These are phyloP conservation scores for Oplegnathus fasciatus DNA, from an alignment of 2,113 vertebrate genomes.

Conservation along the genomic window DNA sequence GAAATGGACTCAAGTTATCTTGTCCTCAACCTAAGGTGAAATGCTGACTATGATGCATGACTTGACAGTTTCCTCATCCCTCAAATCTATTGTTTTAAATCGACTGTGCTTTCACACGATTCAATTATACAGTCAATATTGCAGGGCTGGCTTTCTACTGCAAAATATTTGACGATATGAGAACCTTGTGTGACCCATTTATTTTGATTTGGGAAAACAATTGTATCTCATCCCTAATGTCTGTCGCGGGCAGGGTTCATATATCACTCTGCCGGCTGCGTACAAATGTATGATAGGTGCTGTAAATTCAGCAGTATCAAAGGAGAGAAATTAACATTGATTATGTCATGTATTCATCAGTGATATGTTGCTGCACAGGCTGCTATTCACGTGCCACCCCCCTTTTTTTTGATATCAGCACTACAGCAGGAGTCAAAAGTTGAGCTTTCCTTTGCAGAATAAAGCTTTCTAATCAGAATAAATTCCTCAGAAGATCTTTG, in stretches of 20 bases:
- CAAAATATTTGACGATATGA: slow-evolving; percentile 85
- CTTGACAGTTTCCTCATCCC: slow-evolving; percentile 79
- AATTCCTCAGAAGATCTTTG: slow-evolving; percentile 57
- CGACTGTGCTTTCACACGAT: slow-evolving; percentile 84
- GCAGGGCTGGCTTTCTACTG: slow-evolving; percentile 83
- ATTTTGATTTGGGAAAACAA: slow-evolving; percentile 87
- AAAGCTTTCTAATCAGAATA: slow-evolving; percentile 58
- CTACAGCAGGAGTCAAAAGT: slow-evolving; percentile 37
- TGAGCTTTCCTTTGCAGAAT: slow-evolving; percentile 29
- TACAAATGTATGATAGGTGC: slow-evolving; percentile 46
- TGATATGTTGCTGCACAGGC: slow-evolving; percentile 14
- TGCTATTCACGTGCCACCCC: slow-evolving; percentile 1
- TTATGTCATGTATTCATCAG: slow-evolving; percentile 69
- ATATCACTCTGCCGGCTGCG: slow-evolving; percentile 70
- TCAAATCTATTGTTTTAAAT: slow-evolving; percentile 91
- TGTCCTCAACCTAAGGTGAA: slow-evolving; percentile 66
- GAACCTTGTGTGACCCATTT: slow-evolving; percentile 87
- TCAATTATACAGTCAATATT: slow-evolving; percentile 90
- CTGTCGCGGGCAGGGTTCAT: slow-evolving; percentile 75
- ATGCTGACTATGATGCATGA: slow-evolving; percentile 80
- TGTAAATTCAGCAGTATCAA: slow-evolving; percentile 56
- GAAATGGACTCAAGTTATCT: slow-evolving; percentile 70
- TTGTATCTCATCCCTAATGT: slow-evolving; percentile 83
- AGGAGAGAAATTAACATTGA: slow-evolving; percentile 71
- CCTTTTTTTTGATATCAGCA: slow-evolving; percentile 4